These are phyloP conservation scores for Ceratina australensis DNA, from an alignment of 1,140 invertebrate genomes.

Conservation along the genomic window DNA sequence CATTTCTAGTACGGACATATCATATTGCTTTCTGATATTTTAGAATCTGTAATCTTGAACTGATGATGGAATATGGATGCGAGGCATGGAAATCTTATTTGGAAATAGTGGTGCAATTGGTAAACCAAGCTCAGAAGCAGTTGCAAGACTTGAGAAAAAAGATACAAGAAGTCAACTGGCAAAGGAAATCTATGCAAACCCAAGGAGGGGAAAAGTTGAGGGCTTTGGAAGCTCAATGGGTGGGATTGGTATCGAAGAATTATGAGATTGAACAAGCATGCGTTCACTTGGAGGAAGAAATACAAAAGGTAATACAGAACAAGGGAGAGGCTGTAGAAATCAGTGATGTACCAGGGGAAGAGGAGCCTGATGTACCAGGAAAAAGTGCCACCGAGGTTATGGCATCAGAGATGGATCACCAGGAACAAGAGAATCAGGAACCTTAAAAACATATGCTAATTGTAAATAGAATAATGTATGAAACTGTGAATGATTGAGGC, in stretches of 20 bases:
- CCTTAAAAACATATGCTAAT: not conserved
- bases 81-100: conserved; percentile 96
- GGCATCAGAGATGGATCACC: conserved; percentile 67
- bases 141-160: conserved; percentile 86
- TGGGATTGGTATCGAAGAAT: conserved; percentile 96
- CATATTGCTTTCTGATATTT: conserved; percentile 27
- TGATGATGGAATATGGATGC: conserved; percentile 95
- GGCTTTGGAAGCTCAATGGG: conserved; percentile 92
- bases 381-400: conserved; percentile 71
- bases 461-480: conserved; percentile 6
- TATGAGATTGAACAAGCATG: conserved; percentile 93
- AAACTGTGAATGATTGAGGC: conserved; percentile 10
- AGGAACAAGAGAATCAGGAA: conserved; percentile 53
- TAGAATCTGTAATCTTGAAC: conserved; percentile 94
- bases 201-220: conserved; percentile 91
- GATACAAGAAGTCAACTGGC: conserved; percentile 96
- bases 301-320: conserved; percentile 67
- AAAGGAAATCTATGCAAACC: conserved; percentile 94
- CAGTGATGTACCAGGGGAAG: conserved; percentile 67
- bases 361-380: conserved; percentile 70
- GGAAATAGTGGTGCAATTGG: conserved; percentile 87
- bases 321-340: conserved; percentile 64
- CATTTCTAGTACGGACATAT: not conserved
- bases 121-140: conserved; percentile 87
- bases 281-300: conserved; percentile 80